A percentile compares a stretch with the other conserved stretches of the same genome.
These are phyloP conservation scores for Craniophora ligustri DNA, from an alignment of 2,888 invertebrate species.

Conservation along the genomic window DNA sequence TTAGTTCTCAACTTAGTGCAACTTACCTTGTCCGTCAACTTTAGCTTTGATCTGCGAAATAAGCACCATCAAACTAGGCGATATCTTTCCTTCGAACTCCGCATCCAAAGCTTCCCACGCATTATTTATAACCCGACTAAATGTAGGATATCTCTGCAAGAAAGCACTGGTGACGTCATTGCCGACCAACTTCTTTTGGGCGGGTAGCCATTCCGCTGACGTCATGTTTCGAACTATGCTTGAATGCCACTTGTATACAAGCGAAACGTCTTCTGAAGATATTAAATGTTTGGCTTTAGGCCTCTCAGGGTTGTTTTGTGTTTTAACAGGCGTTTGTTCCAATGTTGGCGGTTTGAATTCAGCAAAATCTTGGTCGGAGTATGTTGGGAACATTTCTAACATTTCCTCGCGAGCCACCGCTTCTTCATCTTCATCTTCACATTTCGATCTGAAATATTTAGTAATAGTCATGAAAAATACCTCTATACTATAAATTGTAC, in stretches of 20 bases:
- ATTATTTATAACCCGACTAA: conserved; percentile 86
- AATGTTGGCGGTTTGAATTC: conserved; percentile 89
- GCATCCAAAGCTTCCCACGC: conserved; percentile 86
- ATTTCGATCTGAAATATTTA: conserved; percentile 86
- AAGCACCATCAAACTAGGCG: conserved; percentile 89
- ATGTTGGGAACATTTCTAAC: conserved; percentile 91
- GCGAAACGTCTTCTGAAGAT: conserved; percentile 87
- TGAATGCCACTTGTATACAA: conserved; percentile 90
- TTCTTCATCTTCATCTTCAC: conserved; percentile 91
- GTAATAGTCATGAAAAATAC: background rate
- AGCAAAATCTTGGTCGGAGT: conserved; percentile 91
- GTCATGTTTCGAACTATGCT: conserved; percentile 88
- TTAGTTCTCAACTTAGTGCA: background rate
- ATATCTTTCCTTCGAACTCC: conserved; percentile 84
- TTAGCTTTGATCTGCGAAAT: conserved; percentile 84
- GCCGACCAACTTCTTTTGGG: conserved; percentile 78
- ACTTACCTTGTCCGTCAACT: conserved; percentile 81
- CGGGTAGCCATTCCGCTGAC: conserved; percentile 89
- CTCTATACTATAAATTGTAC: background rate
- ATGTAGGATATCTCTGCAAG: conserved; percentile 89
- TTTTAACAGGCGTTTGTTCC: conserved; percentile 81
- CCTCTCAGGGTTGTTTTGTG: conserved; percentile 55
- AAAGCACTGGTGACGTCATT: conserved; percentile 82
- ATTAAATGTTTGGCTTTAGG: conserved; percentile 72
- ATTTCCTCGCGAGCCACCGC: conserved; percentile 90